A percentile compares a stretch with the other conserved stretches of the same genome.
Evolutionary conservation across 2,113 vertebrate genomes (phyloP).

Genomic region (Capreolus pygargus): DNA sequence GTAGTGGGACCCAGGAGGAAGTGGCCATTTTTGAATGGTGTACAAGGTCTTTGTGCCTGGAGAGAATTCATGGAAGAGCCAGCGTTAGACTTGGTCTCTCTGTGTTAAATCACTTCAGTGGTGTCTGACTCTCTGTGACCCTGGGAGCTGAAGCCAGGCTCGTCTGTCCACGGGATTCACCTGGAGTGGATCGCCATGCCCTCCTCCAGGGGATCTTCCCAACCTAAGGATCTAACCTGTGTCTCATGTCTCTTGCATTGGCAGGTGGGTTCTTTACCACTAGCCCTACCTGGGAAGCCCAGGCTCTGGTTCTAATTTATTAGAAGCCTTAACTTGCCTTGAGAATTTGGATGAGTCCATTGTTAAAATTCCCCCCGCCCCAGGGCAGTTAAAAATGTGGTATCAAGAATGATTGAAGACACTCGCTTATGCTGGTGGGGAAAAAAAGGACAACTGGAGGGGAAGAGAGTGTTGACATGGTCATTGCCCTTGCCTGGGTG

Average conservation of each 20-base stretch:
- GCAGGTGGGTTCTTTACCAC: neutral
- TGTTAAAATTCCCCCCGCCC: neutral
- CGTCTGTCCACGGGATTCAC: neutral
- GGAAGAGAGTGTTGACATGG: neutral
- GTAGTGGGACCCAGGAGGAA: neutral
- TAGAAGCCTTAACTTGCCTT: neutral
- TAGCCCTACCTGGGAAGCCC: neutral
- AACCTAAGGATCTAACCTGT: neutral
- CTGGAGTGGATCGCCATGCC: neutral
- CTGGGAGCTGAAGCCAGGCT: neutral
- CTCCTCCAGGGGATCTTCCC: neutral
- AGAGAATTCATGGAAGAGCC: neutral
- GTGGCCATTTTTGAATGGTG: fast-evolving
- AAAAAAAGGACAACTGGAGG: neutral
- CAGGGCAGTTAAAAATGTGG: neutral
- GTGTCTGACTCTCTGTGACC: neutral
- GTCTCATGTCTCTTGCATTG: neutral
- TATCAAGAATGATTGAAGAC: neutral
- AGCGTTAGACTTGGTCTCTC: neutral
- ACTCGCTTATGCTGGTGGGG: neutral
- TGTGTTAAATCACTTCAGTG: neutral
- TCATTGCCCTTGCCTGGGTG: neutral
- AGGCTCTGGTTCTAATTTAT: neutral
- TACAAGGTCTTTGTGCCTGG: neutral
- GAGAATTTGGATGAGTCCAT: neutral